Conservation (phyloP, 2,113 vertebrate genomes). For the Malurus melanocephalus region DNA sequence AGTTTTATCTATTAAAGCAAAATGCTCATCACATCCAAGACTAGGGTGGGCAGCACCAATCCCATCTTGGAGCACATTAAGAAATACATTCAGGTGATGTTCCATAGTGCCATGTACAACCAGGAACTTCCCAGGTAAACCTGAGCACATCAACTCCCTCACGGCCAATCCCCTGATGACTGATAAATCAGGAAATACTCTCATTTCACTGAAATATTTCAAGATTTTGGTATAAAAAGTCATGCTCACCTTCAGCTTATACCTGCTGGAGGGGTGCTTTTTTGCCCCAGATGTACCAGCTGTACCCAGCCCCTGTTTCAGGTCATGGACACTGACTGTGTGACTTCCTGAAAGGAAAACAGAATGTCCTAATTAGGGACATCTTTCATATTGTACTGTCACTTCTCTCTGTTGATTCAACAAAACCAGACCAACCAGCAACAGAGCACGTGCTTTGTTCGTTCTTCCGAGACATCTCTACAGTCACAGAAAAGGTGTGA, state of each 20-base stretch:
- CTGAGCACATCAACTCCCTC: neutral
- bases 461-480: neutral
- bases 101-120: neutral
- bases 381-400: neutral
- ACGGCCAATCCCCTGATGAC: neutral
- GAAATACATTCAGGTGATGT: neutral
- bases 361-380: neutral
- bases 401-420: neutral
- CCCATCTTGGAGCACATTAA: neutral
- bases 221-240: neutral
- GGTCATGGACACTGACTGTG: constrained; percentile 80
- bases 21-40: neutral
- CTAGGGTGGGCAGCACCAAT: neutral
- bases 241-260: constrained; percentile 85
- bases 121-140: neutral
- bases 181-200: neutral
- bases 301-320: constrained; percentile 76
- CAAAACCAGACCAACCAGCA: neutral
- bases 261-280: constrained; percentile 63
- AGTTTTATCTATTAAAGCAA: neutral
- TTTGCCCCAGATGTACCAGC: constrained; percentile 38
- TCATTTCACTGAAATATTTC: neutral
- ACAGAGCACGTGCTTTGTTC: neutral
- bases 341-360: constrained; percentile 74
- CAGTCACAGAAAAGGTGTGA: neutral